Conservation (phyloP, 2,113 vertebrate species). For the Deroptyus accipitrinus region DNA sequence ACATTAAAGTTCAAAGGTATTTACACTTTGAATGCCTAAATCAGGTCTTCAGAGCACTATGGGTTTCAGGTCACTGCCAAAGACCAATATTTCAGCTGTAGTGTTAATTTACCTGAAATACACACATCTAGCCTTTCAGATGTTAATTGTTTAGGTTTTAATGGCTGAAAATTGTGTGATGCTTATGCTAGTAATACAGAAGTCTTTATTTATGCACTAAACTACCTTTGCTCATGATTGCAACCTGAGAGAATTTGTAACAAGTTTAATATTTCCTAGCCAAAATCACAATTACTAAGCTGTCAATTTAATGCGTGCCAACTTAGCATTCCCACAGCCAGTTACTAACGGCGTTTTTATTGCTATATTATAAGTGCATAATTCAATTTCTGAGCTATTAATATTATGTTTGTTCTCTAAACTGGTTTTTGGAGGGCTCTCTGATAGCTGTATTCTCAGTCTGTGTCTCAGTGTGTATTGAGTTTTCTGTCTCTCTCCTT, state of each 20-base stretch:
- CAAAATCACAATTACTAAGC: slow-evolving; percentile 62
- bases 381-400: slow-evolving; percentile 51
- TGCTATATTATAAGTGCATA: slow-evolving; percentile 12
- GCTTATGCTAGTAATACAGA: slow-evolving; percentile 4
- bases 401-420: not conserved
- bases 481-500: not conserved
- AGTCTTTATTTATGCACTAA: not conserved
- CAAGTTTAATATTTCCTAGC: not conserved
- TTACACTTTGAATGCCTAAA: not conserved
- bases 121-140: not conserved
- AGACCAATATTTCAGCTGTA: not conserved
- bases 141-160: slow-evolving; percentile 35
- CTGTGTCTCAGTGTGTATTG: not conserved
- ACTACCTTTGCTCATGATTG: slow-evolving; percentile 22
- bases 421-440: slow-evolving; percentile 15
- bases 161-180: not conserved
- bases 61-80: not conserved
- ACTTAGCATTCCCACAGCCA: not conserved
- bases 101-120: not conserved
- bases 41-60: not conserved
- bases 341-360: slow-evolving; percentile 49
- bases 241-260: slow-evolving; percentile 45
- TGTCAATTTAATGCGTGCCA: slow-evolving; percentile 26
- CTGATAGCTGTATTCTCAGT: not conserved
- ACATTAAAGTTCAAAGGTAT: not conserved